Evolutionary conservation across 2,888 invertebrate species (phyloP), one percentile per base, ranked within the genome.

Genomic region (Thera britannica): DNA sequence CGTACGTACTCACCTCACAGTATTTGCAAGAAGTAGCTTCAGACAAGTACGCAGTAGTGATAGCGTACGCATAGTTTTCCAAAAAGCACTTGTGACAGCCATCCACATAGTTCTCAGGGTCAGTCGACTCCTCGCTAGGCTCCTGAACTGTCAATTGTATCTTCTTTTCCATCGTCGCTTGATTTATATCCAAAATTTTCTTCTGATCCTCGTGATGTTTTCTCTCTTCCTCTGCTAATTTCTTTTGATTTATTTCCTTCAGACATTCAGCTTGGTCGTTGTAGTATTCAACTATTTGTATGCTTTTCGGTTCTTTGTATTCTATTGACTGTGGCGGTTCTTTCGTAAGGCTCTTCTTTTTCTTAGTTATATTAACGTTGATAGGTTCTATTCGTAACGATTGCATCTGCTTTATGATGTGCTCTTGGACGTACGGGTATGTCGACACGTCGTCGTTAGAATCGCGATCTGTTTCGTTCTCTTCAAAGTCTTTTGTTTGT

Each of bases 211-310:
- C 84, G 74, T 90, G 91, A 51, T 88, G 80, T 70, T 88, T 90
- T 12, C 80, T 82, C 9, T 87, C 85, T 72, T 94, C 88, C 75
- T 93, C 89, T 74, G 90, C 90, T 2, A 89, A 73, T 67, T 86
- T 91, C 71, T 84, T 89, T 69, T 86, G 83, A 44, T 88, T 81
- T 73, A 92, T 92, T 74, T 94, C 94, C 79, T 95, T 94, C 58
- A 95, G 84, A 75, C 95, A 95, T 75, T 95, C 95, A 61, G 94
- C 95, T 83, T 95, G 95, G 73, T 95, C 96, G 83, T 95, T 95
- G 83, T 95, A 95, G 75, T 95, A 95, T 82, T 95, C 95, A 44
- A 94, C 90, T 74, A 90, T 91, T 76, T 86, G 82, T 72, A 84
- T 81, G 58, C 76, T 83, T 71, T 90, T 69, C 4, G 69, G 62